phyloP scores from a whole-genome alignment of 2,888 invertebrate genomes.

The Monopis laevigella region DNA sequence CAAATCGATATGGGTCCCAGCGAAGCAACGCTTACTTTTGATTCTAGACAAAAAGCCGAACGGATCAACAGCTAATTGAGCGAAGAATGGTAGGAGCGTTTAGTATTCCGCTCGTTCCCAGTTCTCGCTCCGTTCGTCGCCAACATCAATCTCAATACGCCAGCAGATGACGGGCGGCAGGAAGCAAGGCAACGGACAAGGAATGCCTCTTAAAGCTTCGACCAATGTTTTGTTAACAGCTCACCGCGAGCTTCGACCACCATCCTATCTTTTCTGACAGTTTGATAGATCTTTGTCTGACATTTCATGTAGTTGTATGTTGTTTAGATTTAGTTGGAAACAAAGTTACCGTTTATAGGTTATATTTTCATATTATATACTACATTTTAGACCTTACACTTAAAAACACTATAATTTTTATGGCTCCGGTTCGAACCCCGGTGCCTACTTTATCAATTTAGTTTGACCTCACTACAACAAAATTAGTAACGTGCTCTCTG shows the following conservation, averaged over 20 bases:
- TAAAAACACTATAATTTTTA: too few relatives aligned
- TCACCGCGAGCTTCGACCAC: slow-evolving; percentile 4
- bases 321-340: too few relatives aligned
- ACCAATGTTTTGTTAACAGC: slow-evolving; percentile 32
- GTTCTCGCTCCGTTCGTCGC: slow-evolving; percentile 31
- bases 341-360: too few relatives aligned
- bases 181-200: slow-evolving; percentile 53
- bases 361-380: too few relatives aligned
- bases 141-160: slow-evolving; percentile 63
- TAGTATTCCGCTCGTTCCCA: slow-evolving; percentile 52
- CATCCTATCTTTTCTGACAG: slow-evolving; percentile 6
- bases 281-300: slow-evolving; percentile 12
- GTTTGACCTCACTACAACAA: too few relatives aligned
- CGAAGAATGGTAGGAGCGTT: slow-evolving; percentile 50
- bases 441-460: too few relatives aligned
- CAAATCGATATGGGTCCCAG: too few relatives aligned
- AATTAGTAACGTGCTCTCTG: too few relatives aligned
- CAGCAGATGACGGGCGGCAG: slow-evolving; percentile 50
- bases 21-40: neutral
- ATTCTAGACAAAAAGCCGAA: slow-evolving; percentile 23
- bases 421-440: too few relatives aligned
- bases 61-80: slow-evolving; percentile 56
- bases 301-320: too few relatives aligned
- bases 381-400: too few relatives aligned
- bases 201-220: slow-evolving; percentile 51